Conservation (phyloP, 2,888 invertebrate genomes). For the Tillus elongatus region DNA sequence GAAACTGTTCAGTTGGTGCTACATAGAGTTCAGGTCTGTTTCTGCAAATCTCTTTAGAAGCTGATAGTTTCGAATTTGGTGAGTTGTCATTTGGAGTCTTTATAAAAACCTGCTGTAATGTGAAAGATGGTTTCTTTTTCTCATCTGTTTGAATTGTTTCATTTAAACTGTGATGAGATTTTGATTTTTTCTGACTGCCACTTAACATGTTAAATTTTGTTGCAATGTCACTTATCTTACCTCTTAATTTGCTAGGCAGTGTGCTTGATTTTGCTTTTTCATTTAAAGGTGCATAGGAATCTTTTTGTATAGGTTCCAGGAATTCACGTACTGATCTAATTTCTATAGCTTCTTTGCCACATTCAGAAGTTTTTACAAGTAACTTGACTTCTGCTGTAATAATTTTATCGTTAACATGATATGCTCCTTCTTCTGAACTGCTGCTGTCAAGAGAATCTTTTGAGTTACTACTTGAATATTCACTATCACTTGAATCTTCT, state of each 20-base stretch:
- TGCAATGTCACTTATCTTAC: too few relatives aligned
- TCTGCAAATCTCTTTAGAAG: conserved; percentile 25
- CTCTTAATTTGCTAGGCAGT: conserved; percentile 17
- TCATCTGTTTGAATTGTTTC: conserved; percentile 10
- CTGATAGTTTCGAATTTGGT: conserved; percentile 14
- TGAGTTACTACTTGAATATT: background rate
- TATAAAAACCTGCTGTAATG: conserved; percentile 28
- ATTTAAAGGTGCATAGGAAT: background rate
- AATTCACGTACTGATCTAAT: conserved; percentile 41
- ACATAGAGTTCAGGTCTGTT: conserved; percentile 32
- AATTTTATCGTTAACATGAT: conserved; percentile 28
- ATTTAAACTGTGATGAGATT: conserved; percentile 19
- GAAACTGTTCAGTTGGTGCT: conserved; percentile 33
- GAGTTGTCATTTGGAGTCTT: conserved; percentile 26
- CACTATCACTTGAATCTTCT: background rate
- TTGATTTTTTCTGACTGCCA: conserved; percentile 22
- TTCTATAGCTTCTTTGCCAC: conserved; percentile 45
- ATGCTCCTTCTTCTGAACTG: conserved; percentile 30
- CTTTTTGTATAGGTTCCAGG: conserved; percentile 26
- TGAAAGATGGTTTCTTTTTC: conserved; percentile 31
- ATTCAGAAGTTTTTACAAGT: conserved; percentile 43
- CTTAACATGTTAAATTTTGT: too few relatives aligned
- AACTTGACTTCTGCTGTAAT: conserved; percentile 46
- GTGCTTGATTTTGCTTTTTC: conserved; percentile 16
- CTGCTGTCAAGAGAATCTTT: conserved; percentile 10